Percentiles rank a stretch among this genome's conserved stretches.
Conservation (phyloP, 2,113 vertebrate species). For the Cynopterus brachyotis region DNA sequence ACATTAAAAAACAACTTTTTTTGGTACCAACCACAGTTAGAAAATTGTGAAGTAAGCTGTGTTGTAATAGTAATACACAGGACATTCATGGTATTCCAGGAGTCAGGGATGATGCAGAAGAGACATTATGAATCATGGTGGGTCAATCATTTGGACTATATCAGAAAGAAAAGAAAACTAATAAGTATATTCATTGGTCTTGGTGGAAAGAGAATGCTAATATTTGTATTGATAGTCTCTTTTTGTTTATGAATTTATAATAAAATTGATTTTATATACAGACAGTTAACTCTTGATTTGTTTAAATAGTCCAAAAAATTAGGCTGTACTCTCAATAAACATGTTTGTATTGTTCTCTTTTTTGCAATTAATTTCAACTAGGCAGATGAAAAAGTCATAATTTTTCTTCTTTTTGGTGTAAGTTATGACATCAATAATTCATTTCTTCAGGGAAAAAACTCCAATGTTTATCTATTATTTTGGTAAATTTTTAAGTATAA, state of each 20-base stretch:
- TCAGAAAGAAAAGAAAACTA: neutral
- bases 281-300: neutral
- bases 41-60: neutral
- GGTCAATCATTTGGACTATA: neutral
- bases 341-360: neutral
- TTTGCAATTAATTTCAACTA: neutral
- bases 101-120: neutral
- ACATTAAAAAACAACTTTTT: neutral
- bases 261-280: slow-evolving; percentile 21
- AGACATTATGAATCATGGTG: neutral
- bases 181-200: neutral
- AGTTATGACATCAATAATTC: neutral
- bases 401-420: neutral
- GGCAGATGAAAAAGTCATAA: neutral
- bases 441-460: neutral
- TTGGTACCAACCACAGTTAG: neutral
- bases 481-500: neutral
- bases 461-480: neutral
- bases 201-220: neutral
- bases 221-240: neutral
- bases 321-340: neutral
- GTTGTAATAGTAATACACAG: neutral
- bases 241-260: slow-evolving; percentile 8
- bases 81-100: neutral
- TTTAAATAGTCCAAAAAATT: neutral